Conservation (phyloP, 2,888 invertebrate species). For the Junonia oenone region DNA sequence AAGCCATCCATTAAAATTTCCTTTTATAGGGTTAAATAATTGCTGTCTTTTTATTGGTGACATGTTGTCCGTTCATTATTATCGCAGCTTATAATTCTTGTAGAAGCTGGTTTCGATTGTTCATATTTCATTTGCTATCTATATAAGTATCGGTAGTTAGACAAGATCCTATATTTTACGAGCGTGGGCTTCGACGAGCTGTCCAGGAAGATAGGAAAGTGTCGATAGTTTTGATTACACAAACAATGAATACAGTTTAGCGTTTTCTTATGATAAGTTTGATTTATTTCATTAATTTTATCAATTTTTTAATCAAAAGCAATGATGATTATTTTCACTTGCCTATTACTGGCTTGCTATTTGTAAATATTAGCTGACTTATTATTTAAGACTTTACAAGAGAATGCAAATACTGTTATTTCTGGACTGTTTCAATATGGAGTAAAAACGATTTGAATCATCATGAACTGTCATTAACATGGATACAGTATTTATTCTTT, state of each 20-base stretch:
- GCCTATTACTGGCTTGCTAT: too few species aligned
- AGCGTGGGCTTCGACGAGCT: conserved; percentile 51
- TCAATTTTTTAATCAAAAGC: too few species aligned
- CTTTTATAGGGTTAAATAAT: conserved; percentile 38
- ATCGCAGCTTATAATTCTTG: conserved; percentile 63
- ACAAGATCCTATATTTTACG: conserved; percentile 59
- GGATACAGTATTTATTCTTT: conserved; percentile 13
- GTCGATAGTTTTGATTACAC: conserved; percentile 46
- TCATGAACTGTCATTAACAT: conserved; percentile 21
- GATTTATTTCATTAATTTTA: not conserved
- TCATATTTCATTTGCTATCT: conserved; percentile 69
- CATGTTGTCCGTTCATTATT: conserved; percentile 44
- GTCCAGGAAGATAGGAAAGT: conserved; percentile 48
- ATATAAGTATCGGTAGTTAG: conserved; percentile 56
- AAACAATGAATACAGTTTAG: conserved; percentile 45
- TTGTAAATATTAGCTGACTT: too few species aligned
- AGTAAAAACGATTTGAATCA: too few species aligned
- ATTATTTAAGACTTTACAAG: too few species aligned
- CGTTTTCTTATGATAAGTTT: not conserved
- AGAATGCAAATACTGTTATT: too few species aligned
- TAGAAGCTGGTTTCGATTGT: conserved; percentile 45
- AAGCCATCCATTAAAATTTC: not conserved
- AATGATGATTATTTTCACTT: too few species aligned
- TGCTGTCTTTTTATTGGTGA: conserved; percentile 43
- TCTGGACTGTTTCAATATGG: too few species aligned